A percentile compares a stretch with the other conserved stretches of the same genome.
phyloP scores from a whole-genome alignment of 1,140 invertebrate genomes.

The Nebria ingens region DNA sequence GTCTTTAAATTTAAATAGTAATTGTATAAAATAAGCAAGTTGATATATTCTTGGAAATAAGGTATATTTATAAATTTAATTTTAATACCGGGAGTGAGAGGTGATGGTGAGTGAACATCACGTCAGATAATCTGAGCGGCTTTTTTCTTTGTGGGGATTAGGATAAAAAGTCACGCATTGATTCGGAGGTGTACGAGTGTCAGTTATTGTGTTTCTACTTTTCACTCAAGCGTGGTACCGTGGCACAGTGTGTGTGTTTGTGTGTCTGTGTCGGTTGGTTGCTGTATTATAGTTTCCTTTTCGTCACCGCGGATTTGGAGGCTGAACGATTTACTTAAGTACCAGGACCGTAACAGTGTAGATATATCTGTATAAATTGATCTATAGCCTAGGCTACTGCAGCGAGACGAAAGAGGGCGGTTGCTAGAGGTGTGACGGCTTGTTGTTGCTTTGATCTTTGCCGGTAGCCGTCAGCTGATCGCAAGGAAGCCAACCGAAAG shows the following conservation, averaged over 20 bases:
- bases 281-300: conserved; percentile 12
- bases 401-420: background rate
- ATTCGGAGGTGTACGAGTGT: background rate
- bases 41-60: too few relatives aligned
- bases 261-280: background rate
- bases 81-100: too few relatives aligned
- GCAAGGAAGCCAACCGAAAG: background rate
- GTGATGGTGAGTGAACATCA: too few relatives aligned
- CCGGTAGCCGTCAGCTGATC: conserved; percentile 11
- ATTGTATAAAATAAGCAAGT: too few relatives aligned
- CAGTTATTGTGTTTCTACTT: background rate
- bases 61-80: too few relatives aligned
- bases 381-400: background rate
- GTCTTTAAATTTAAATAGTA: too few relatives aligned
- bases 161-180: background rate
- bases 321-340: conserved; percentile 11
- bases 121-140: too few relatives aligned
- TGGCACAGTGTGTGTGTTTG: too few relatives aligned
- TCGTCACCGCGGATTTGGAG: conserved; percentile 15
- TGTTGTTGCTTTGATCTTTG: conserved; percentile 1
- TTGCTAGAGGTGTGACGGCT: conserved; percentile 10
- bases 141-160: background rate
- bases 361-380: background rate
- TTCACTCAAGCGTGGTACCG: too few relatives aligned
- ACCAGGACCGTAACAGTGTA: background rate